Conservation (phyloP, 1,140 invertebrate genomes). For the Bombus polaris region DNA sequence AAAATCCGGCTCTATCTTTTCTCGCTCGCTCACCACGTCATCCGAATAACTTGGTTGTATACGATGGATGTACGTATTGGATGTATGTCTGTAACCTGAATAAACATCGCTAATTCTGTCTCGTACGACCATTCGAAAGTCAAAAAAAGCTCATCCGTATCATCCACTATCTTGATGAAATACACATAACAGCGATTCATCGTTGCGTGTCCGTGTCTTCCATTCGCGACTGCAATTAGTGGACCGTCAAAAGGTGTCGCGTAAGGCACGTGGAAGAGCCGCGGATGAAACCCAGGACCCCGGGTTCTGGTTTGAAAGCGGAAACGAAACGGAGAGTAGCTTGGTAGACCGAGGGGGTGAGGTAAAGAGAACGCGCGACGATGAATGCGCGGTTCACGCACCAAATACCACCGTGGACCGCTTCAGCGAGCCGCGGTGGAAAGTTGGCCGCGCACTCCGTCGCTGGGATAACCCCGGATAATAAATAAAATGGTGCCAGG, state of each 20-base stretch:
- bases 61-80: too few species aligned
- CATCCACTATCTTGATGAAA: too few species aligned
- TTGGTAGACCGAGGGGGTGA: background rate
- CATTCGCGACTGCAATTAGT: slow-evolving; percentile 53
- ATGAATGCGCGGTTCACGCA: slow-evolving; percentile 74
- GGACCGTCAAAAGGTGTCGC: slow-evolving; percentile 45
- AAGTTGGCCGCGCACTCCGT: slow-evolving; percentile 60
- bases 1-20: background rate
- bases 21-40: too few species aligned
- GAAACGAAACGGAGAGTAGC: background rate
- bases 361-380: slow-evolving; percentile 13
- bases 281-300: background rate
- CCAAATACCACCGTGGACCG: slow-evolving; percentile 63
- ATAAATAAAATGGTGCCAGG: slow-evolving; percentile 72
- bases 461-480: slow-evolving; percentile 65
- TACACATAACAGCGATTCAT: background rate
- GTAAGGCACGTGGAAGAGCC: background rate
- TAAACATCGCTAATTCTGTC: background rate
- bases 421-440: slow-evolving; percentile 45
- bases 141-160: background rate
- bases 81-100: too few species aligned
- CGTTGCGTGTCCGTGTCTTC: slow-evolving; percentile 24
- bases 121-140: background rate
- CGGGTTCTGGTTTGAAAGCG: background rate
- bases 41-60: too few species aligned